Evolutionary conservation across 2,113 vertebrate genomes (phyloP).

Genomic region (Cyprinodon tularosa): DNA sequence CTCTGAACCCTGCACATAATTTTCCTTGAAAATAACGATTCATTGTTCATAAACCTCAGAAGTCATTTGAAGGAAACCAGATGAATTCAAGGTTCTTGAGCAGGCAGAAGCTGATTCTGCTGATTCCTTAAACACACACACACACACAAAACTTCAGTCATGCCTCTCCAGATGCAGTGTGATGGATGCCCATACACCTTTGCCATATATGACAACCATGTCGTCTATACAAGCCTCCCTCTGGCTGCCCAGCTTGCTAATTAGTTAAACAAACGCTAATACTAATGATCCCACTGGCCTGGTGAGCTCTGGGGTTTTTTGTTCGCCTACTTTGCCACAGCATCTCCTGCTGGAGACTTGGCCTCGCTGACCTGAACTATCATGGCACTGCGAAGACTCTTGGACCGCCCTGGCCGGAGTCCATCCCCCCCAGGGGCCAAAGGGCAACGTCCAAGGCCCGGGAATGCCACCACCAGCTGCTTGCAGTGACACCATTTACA

Average conservation of each 20-base stretch:
- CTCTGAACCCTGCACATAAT: slow-evolving; percentile 80
- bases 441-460: slow-evolving; percentile 88
- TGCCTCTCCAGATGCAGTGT: slow-evolving; percentile 27
- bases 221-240: slow-evolving; percentile 83
- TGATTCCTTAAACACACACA: neutral
- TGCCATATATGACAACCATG: slow-evolving; percentile 71
- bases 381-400: slow-evolving; percentile 85
- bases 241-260: slow-evolving; percentile 94
- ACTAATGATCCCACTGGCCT: slow-evolving; percentile 86
- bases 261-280: slow-evolving; percentile 96
- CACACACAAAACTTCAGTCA: neutral
- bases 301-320: slow-evolving; percentile 85
- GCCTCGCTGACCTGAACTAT: slow-evolving; percentile 92
- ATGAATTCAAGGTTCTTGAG: neutral
- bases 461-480: slow-evolving; percentile 96
- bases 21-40: slow-evolving; percentile 55
- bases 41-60: slow-evolving; percentile 25
- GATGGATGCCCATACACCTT: slow-evolving; percentile 53
- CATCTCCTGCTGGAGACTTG: slow-evolving; percentile 86
- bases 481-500: slow-evolving; percentile 86
- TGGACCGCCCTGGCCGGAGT: slow-evolving; percentile 88
- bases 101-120: neutral
- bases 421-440: slow-evolving; percentile 87
- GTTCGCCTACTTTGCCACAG: slow-evolving; percentile 81
- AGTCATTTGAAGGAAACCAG: slow-evolving; percentile 20